Percentiles rank a stretch among this genome's conserved stretches.
phyloP scores from a whole-genome alignment of 2,888 invertebrate species.

The Dasypogon diadema region DNA sequence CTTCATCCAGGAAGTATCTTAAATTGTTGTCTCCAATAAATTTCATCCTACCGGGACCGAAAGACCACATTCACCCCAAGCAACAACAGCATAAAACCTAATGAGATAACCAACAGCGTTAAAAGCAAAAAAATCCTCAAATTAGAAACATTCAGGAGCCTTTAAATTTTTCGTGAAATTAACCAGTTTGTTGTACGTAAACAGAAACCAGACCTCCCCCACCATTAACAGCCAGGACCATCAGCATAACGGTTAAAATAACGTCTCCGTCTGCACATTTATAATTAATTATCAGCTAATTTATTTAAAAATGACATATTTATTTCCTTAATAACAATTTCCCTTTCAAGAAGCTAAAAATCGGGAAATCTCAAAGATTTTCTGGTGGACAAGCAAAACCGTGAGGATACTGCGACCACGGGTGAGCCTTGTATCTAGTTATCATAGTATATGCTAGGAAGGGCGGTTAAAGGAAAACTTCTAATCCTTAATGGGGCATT shows the following conservation, averaged over 20 bases:
- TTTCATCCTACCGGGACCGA: no score
- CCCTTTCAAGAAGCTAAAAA: constrained; percentile 35
- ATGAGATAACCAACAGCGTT: constrained; percentile 23
- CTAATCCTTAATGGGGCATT: constrained; percentile 50
- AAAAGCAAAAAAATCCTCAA: constrained; percentile 26
- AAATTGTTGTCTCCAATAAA: no score
- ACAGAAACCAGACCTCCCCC: constrained; percentile 48
- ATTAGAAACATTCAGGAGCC: constrained; percentile 9
- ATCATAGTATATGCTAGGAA: neutral
- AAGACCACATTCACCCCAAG: no score
- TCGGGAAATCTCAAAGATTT: constrained; percentile 12
- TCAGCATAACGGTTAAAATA: constrained; percentile 13
- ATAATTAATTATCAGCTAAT: constrained; percentile 56
- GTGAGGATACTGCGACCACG: neutral
- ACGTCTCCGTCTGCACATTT: constrained; percentile 47
- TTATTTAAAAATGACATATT: constrained; percentile 57
- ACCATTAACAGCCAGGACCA: neutral
- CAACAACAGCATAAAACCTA: neutral
- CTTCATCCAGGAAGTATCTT: no score
- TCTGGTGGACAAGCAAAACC: constrained; percentile 25
- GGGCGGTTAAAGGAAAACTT: constrained; percentile 32
- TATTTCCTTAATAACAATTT: constrained; percentile 54
- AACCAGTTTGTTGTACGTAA: constrained; percentile 26
- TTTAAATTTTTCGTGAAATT: constrained; percentile 14
- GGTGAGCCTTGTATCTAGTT: constrained; percentile 17